A percentile compares a stretch with the other conserved stretches of the same genome.
Conservation (phyloP, 2,797 vertebrate species). For the Pipistrellus pygmaeus region DNA sequence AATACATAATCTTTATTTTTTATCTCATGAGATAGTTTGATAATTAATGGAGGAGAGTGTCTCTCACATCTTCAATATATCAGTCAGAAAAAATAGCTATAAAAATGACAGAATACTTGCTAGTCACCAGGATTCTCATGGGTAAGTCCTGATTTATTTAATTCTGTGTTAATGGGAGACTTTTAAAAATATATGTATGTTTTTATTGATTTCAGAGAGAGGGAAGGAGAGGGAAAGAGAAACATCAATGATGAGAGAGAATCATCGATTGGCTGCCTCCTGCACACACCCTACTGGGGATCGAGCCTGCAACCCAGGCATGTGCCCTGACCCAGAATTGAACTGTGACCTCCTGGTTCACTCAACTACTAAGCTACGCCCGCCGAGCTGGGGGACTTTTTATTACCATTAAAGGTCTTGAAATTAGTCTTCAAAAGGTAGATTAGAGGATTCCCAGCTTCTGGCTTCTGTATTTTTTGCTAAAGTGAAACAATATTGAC, state of each 20-base stretch:
- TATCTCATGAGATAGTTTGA: neutral
- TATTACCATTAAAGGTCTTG: neutral
- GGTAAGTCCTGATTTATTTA: neutral
- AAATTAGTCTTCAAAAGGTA: conserved; percentile 1
- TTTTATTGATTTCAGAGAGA: too few species aligned
- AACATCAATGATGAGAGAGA: too few species aligned
- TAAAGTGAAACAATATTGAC: neutral
- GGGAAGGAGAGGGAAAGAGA: too few species aligned
- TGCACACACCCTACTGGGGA: too few species aligned
- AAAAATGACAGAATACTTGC: conserved; percentile 1
- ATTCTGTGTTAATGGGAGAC: neutral
- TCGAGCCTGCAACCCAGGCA: too few species aligned
- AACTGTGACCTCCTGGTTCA: too few species aligned
- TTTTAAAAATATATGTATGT: neutral
- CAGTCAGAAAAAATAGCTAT: neutral
- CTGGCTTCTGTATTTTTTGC: neutral
- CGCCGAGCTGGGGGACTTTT: neutral
- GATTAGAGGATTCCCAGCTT: neutral
- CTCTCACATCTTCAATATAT: neutral
- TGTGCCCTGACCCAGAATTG: too few species aligned
- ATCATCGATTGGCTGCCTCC: too few species aligned
- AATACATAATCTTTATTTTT: neutral
- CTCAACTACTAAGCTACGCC: too few species aligned
- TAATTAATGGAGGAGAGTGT: neutral
- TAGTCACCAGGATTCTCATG: neutral